These are phyloP conservation scores for Trissolcus brochymenae DNA, from an alignment of 2,888 invertebrate genomes.

Conservation along the genomic window DNA sequence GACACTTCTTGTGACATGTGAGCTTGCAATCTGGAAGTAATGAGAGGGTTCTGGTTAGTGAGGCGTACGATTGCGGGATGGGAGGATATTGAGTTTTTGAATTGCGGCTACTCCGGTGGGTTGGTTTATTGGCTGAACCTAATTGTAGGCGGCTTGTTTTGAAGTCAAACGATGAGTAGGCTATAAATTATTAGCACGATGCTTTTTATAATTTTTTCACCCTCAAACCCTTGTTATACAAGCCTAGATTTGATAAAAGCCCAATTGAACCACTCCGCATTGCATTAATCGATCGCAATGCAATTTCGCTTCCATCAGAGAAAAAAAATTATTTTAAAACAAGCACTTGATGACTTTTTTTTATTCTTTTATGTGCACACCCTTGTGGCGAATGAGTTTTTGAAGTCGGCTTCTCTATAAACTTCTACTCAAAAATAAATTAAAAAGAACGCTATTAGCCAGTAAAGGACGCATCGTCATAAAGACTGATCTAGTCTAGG, in stretches of 20 bases:
- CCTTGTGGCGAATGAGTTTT: constrained; percentile 5
- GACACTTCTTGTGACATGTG: constrained; percentile 96
- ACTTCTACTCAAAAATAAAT: constrained; percentile 29
- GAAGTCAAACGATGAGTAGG: constrained; percentile 23
- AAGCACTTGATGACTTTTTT: neutral
- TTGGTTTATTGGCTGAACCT: constrained; percentile 33
- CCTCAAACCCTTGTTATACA: no score
- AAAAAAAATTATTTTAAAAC: no score
- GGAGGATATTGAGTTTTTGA: constrained; percentile 35
- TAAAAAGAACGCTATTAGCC: constrained; percentile 11
- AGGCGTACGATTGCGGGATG: constrained; percentile 32
- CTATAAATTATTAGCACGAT: constrained; percentile 20
- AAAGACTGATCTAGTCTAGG: constrained; percentile 9
- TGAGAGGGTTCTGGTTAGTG: constrained; percentile 48
- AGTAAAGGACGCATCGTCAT: constrained; percentile 3
- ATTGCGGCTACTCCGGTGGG: constrained; percentile 18
- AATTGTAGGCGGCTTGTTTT: constrained; percentile 30
- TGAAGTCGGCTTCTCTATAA: constrained; percentile 11
- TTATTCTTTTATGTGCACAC: constrained; percentile 5
- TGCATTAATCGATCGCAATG: neutral
- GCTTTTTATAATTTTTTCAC: neutral
- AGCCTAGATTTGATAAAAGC: no score
- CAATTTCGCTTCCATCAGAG: neutral
- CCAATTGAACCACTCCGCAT: no score
- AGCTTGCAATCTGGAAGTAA: constrained; percentile 85